phyloP scores from a whole-genome alignment of 1,140 invertebrate genomes.

The Penaeus japonicus region DNA sequence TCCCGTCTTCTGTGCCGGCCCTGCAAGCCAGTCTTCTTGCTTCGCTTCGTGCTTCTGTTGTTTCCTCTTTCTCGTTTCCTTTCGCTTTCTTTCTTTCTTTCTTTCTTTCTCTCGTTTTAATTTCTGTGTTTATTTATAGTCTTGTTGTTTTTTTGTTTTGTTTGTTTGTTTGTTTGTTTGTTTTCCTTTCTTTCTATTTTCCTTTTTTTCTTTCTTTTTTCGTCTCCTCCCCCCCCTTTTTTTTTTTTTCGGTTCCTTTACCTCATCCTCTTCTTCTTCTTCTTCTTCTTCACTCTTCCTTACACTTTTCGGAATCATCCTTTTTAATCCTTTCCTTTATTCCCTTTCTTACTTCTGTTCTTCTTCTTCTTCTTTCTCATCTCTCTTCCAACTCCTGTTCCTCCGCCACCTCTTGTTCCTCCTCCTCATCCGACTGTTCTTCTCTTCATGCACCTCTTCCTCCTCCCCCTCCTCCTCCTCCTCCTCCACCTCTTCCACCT shows the following conservation, averaged over 20 bases:
- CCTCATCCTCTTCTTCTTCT: neutral
- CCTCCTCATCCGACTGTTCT: neutral
- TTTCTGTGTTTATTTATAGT: neutral
- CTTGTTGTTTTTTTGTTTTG: neutral
- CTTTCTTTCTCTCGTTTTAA: neutral
- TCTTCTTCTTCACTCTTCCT: neutral
- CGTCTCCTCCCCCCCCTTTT: neutral
- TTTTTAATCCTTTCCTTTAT: too few species aligned
- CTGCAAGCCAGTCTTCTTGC: neutral
- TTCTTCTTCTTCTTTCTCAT: neutral
- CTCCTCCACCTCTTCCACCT: neutral
- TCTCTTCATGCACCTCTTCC: neutral
- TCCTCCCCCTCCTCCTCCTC: neutral
- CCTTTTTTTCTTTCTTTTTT: neutral
- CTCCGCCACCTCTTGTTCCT: neutral
- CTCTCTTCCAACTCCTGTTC: neutral
- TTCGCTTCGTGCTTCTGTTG: neutral
- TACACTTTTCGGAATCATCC: neutral
- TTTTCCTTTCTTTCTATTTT: too few species aligned
- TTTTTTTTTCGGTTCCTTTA: neutral
- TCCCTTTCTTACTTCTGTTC: neutral
- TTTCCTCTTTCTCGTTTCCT: neutral
- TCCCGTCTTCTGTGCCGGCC: neutral
- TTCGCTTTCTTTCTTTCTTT: neutral
- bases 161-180: neutral